These are phyloP conservation scores for Teleiodes luculella DNA, from an alignment of 2,888 invertebrate genomes.

Conservation along the genomic window DNA sequence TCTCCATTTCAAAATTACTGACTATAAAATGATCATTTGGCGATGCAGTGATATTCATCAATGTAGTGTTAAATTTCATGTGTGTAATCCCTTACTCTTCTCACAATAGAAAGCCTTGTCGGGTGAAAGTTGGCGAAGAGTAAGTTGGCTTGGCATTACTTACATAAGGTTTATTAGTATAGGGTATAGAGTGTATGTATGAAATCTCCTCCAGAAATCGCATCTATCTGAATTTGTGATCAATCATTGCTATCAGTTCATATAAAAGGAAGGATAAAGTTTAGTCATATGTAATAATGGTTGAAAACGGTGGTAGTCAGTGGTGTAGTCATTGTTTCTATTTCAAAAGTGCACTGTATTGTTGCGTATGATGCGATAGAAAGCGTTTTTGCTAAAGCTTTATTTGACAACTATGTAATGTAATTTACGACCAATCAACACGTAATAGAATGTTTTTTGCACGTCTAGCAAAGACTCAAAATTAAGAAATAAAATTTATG, in stretches of 20 bases:
- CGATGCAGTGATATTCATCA: not conserved
- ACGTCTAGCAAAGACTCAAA: no score
- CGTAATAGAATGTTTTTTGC: no score
- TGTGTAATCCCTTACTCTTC: not conserved
- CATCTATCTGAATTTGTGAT: not conserved
- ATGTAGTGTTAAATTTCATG: not conserved
- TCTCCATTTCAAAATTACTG: not conserved
- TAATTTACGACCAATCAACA: not conserved
- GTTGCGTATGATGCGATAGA: not conserved
- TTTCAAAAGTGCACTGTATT: not conserved
- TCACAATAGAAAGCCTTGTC: constrained; percentile 1
- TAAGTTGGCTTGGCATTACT: no score
- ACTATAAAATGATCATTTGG: not conserved
- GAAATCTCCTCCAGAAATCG: constrained; percentile 3
- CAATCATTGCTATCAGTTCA: no score
- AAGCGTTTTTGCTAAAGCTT: not conserved
- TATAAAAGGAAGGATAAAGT: no score
- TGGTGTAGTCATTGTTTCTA: no score
- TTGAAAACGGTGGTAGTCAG: no score
- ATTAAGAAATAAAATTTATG: no score
- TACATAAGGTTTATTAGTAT: no score
- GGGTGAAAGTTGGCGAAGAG: constrained; percentile 1
- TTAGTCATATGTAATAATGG: no score
- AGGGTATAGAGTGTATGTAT: not conserved
- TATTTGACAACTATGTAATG: not conserved